Conservation (phyloP, 2,888 invertebrate species). For the Chrysomela aeneicollis region DNA sequence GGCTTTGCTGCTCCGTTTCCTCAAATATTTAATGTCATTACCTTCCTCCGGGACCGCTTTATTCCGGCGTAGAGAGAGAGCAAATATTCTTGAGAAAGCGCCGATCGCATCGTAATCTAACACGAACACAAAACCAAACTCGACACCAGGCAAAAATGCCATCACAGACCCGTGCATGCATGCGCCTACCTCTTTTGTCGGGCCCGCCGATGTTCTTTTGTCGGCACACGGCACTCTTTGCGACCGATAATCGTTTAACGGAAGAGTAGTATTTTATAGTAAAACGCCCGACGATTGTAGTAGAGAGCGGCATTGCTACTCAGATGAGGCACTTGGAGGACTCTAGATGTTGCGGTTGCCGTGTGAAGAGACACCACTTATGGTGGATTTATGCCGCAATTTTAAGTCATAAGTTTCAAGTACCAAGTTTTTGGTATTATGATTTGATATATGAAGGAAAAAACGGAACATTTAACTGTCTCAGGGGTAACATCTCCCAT, state of each 20-base stretch:
- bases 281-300: conserved; percentile 36
- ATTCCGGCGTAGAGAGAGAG: neutral
- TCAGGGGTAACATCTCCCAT: too few species aligned
- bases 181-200: conserved; percentile 32
- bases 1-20: too few species aligned
- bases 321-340: neutral
- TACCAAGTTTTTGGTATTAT: too few species aligned
- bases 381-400: too few species aligned
- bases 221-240: conserved; percentile 32
- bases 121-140: conserved; percentile 26
- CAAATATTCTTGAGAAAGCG: neutral
- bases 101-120: conserved; percentile 29
- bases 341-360: neutral
- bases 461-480: too few species aligned
- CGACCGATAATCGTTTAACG: conserved; percentile 43
- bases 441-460: too few species aligned
- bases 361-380: neutral
- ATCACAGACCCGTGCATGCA: conserved; percentile 28
- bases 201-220: conserved; percentile 25
- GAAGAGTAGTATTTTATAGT: conserved; percentile 44
- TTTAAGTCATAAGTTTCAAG: too few species aligned
- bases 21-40: too few species aligned
- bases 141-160: conserved; percentile 35
- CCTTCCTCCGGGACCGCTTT: too few species aligned
- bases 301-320: neutral